These are phyloP conservation scores for Scolopax mira DNA, from an alignment of 2,113 vertebrate genomes.

Conservation along the genomic window DNA sequence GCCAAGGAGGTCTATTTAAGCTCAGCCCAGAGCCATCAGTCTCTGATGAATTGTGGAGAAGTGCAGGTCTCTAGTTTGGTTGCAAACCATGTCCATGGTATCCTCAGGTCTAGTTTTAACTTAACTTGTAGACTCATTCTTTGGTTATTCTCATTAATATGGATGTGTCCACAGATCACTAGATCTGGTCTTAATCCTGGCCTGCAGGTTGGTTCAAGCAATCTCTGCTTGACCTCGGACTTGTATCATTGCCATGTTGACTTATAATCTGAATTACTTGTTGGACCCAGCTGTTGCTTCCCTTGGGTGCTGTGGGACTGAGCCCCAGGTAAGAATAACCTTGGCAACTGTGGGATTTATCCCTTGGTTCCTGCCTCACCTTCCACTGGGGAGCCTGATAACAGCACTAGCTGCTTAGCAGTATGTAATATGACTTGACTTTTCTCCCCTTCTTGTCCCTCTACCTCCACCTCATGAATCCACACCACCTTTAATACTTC, in stretches of 20 bases:
- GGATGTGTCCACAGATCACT: rapidly evolving
- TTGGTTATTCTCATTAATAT: background rate
- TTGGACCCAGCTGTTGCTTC: rapidly evolving
- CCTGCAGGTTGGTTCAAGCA: background rate
- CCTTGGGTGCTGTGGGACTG: background rate
- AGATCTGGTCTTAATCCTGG: background rate
- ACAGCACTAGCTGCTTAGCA: background rate
- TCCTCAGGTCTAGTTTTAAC: rapidly evolving
- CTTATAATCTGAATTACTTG: background rate
- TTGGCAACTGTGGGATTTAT: background rate
- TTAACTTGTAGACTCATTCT: rapidly evolving
- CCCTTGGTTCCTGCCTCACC: background rate
- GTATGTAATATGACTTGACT: background rate
- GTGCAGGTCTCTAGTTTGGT: rapidly evolving
- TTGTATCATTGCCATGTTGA: rapidly evolving
- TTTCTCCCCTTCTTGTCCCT: background rate
- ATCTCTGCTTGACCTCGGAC: background rate
- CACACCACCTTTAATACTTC: background rate
- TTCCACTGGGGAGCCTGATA: background rate
- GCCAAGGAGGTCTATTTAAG: background rate
- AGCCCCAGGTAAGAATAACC: too few species aligned
- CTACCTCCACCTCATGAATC: rapidly evolving
- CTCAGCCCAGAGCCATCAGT: rapidly evolving
- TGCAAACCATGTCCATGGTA: rapidly evolving
- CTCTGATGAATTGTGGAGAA: rapidly evolving